A percentile compares a stretch with the other conserved stretches of the same genome.
phyloP scores from a whole-genome alignment of 2,888 invertebrate genomes.

The Agrochola lychnidis region DNA sequence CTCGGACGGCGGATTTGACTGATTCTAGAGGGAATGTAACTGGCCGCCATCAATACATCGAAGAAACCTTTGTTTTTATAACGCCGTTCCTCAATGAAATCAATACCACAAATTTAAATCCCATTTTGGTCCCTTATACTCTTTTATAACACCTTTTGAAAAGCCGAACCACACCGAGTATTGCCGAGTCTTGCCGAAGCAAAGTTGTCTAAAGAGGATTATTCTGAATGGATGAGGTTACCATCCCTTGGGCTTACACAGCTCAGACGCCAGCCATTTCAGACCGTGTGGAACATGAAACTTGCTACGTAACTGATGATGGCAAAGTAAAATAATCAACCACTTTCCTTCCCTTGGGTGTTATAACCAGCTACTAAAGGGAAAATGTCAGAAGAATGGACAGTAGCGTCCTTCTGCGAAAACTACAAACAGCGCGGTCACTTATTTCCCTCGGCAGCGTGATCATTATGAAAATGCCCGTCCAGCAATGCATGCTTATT shows the following conservation, averaged over 20 bases:
- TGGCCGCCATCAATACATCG: neutral
- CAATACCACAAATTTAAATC: slow-evolving; percentile 22
- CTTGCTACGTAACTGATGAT: slow-evolving; percentile 3
- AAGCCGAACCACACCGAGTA: slow-evolving; percentile 5
- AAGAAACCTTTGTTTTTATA: slow-evolving; percentile 9
- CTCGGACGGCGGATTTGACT: too few relatives aligned
- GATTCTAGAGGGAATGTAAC: too few relatives aligned
- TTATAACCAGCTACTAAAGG: neutral
- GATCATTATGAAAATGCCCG: neutral
- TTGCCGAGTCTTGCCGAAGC: slow-evolving; percentile 7
- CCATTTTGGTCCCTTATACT: neutral
- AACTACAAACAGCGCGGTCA: neutral
- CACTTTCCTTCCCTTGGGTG: neutral
- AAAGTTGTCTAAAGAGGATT: slow-evolving; percentile 6
- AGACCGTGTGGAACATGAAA: slow-evolving; percentile 16
- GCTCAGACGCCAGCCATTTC: slow-evolving; percentile 15
- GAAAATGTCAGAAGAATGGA: neutral
- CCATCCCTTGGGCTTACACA: slow-evolving; percentile 13
- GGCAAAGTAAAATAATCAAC: slow-evolving; percentile 25
- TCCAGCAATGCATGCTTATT: neutral
- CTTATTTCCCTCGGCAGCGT: neutral
- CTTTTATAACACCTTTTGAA: neutral
- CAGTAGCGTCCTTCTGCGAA: neutral
- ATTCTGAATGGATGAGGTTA: slow-evolving; percentile 3
- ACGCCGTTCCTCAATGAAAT: slow-evolving; percentile 10